These are phyloP conservation scores for Orycteropus afer DNA, from an alignment of 2,113 vertebrate species.

Conservation along the genomic window DNA sequence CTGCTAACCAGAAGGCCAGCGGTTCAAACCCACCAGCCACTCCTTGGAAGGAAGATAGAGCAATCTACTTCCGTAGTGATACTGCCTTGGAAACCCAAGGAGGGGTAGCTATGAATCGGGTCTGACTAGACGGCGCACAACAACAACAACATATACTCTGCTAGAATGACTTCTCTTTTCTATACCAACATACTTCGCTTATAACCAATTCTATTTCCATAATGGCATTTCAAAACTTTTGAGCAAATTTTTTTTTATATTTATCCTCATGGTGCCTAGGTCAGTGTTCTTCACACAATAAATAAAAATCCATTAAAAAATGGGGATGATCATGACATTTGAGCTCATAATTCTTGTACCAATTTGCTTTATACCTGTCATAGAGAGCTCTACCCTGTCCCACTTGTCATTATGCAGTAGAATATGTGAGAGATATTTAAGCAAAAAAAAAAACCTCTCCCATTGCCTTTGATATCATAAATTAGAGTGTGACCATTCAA, in stretches of 20 bases:
- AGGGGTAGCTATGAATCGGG: too few species aligned
- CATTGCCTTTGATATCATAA: not conserved
- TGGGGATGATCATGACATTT: not conserved
- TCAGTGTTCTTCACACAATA: not conserved
- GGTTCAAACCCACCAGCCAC: too few species aligned
- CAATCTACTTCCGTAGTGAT: too few species aligned
- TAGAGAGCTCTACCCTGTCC: not conserved
- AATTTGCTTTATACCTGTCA: not conserved
- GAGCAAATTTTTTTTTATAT: not conserved
- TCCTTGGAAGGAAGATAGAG: too few species aligned
- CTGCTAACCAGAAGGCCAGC: too few species aligned
- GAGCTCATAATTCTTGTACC: not conserved
- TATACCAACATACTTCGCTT: not conserved
- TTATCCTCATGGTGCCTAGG: not conserved
- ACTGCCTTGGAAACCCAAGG: too few species aligned
- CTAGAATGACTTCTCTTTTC: not conserved
- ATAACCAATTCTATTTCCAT: not conserved
- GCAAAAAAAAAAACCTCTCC: not conserved
- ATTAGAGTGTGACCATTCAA: not conserved
- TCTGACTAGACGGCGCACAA: too few species aligned
- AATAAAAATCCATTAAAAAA: not conserved
- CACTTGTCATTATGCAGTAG: not conserved
- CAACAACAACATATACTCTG: too few species aligned
- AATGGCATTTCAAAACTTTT: not conserved
- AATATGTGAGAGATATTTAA: not conserved